These are phyloP conservation scores for Agrotis clavis DNA, from an alignment of 2,888 invertebrate species.

Conservation along the genomic window DNA sequence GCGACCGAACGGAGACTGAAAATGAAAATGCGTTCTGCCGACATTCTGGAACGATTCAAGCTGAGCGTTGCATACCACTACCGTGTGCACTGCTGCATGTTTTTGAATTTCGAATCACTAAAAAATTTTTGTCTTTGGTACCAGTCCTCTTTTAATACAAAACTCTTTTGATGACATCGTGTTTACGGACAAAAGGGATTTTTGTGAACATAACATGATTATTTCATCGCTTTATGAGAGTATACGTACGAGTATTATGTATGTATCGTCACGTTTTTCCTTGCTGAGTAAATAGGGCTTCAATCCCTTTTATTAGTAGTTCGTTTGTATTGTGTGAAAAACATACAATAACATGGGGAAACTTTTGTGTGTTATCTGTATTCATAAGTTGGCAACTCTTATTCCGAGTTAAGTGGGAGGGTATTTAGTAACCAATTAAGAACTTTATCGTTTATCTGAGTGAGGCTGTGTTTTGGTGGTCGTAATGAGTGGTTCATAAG, in stretches of 20 bases:
- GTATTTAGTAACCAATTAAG: constrained; percentile 27
- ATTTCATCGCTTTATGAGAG: constrained; percentile 48
- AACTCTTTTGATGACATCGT: constrained; percentile 37
- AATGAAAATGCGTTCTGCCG: constrained; percentile 50
- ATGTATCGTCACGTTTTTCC: constrained; percentile 61
- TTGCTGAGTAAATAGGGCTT: constrained; percentile 54
- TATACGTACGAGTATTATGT: constrained; percentile 48
- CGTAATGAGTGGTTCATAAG: constrained; percentile 1
- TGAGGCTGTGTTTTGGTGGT: constrained; percentile 12
- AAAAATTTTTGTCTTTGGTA: constrained; percentile 42
- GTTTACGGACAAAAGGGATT: constrained; percentile 35
- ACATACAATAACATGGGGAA: constrained; percentile 45
- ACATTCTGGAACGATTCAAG: constrained; percentile 54
- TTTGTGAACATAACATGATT: constrained; percentile 59
- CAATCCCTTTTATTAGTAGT: constrained; percentile 62
- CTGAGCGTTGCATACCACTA: constrained; percentile 54
- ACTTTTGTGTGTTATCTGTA: constrained; percentile 36
- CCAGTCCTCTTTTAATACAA: constrained; percentile 27
- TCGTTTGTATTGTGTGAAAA: constrained; percentile 49
- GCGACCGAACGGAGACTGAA: constrained; percentile 54
- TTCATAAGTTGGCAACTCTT: constrained; percentile 31
- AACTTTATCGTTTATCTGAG: constrained; percentile 31
- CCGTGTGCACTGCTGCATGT: constrained; percentile 56
- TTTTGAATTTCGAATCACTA: constrained; percentile 48
- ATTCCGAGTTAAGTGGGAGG: constrained; percentile 17